phyloP scores from a whole-genome alignment of 2,113 vertebrate genomes.

The Zosterops lateralis region DNA sequence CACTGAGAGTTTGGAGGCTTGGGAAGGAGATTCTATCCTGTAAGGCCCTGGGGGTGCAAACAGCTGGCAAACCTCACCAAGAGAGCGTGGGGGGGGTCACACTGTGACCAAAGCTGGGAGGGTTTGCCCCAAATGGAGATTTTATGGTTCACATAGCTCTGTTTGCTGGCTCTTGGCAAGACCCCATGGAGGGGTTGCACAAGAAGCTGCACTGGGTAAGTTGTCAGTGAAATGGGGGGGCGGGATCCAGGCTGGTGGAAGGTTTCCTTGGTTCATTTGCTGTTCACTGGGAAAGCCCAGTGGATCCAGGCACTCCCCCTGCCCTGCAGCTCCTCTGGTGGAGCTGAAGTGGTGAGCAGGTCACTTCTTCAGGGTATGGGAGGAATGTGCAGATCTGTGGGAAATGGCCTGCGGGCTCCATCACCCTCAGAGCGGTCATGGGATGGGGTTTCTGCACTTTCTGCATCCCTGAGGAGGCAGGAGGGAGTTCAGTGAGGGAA shows the following conservation, averaged over 20 bases:
- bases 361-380: background rate
- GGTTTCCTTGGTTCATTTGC: background rate
- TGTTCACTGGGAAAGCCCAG: background rate
- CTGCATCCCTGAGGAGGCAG: background rate
- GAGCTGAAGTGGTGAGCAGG: background rate
- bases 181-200: background rate
- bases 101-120: background rate
- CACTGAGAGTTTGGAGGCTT: background rate
- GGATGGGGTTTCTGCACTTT: background rate
- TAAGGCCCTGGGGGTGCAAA: background rate
- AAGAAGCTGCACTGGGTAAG: background rate
- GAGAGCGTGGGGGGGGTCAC: background rate
- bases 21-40: background rate
- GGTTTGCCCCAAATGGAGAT: background rate
- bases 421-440: fast-evolving
- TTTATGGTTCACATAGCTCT: background rate
- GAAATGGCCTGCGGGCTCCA: background rate
- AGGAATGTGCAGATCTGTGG: slow-evolving; percentile 4
- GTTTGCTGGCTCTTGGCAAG: background rate
- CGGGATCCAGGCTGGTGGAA: background rate
- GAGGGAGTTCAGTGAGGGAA: background rate
- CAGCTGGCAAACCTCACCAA: background rate
- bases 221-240: fast-evolving
- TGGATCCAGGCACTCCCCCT: background rate
- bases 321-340: background rate